phyloP scores from a whole-genome alignment of 2,113 vertebrate genomes.

The Spilogale gracilis region DNA sequence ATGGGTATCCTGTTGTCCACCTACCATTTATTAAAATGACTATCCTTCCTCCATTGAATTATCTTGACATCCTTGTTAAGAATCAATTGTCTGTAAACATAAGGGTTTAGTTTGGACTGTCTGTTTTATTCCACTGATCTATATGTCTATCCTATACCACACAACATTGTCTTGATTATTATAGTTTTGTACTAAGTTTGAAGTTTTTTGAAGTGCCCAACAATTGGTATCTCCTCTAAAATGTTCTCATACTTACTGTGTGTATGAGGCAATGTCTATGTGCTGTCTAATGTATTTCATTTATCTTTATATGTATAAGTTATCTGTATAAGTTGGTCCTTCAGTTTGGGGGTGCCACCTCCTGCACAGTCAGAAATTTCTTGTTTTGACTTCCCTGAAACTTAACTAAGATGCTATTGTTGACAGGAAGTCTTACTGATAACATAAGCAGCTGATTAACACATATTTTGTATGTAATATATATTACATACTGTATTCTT shows the following conservation, averaged over 20 bases:
- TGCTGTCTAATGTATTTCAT: background rate
- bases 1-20: background rate
- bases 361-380: background rate
- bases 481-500: background rate
- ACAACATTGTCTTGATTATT: background rate
- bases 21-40: background rate
- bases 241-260: background rate
- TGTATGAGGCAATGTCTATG: background rate
- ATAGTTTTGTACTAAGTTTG: background rate
- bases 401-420: background rate
- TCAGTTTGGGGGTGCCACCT: background rate
- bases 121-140: background rate
- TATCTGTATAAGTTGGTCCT: background rate
- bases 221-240: background rate
- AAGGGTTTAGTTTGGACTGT: background rate
- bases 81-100: background rate
- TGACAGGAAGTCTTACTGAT: background rate
- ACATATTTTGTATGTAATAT: background rate
- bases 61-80: background rate
- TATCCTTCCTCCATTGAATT: background rate
- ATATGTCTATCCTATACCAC: background rate
- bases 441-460: background rate
- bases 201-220: conserved; percentile 38
- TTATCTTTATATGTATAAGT: background rate
- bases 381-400: background rate